A percentile compares a stretch with the other conserved stretches of the same genome.
Conservation (phyloP, 37 sponge, comb jelly and placozoan genomes). For the Geodia barretti region DNA sequence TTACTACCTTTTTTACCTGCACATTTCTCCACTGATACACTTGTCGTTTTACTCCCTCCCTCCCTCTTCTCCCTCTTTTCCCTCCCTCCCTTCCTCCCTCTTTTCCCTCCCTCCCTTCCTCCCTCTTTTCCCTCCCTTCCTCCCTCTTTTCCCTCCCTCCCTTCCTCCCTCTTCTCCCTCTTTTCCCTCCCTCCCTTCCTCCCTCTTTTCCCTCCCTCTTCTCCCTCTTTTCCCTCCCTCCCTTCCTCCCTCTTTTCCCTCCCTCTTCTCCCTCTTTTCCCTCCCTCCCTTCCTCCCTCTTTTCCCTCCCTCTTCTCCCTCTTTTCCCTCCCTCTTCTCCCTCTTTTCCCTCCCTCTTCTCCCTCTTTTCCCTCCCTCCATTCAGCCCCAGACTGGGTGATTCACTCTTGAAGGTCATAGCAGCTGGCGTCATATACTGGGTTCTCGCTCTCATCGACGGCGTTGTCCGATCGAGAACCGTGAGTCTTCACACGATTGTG, state of each 20-base stretch:
- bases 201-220: slow-evolving; percentile 28
- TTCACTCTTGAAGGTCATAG: slow-evolving; percentile 45
- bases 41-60: background rate
- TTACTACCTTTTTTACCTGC: no score
- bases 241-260: no score
- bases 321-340: no score
- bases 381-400: slow-evolving; percentile 69
- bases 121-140: slow-evolving; percentile 47
- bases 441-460: slow-evolving; percentile 60
- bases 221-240: slow-evolving; percentile 10
- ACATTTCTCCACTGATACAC: background rate
- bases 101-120: background rate
- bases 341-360: background rate
- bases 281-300: no score
- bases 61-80: background rate
- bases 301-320: no score
- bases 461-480: slow-evolving; percentile 26
- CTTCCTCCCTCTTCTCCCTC: slow-evolving; percentile 46
- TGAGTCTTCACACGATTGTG: slow-evolving; percentile 7
- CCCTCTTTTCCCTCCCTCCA: background rate
- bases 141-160: slow-evolving; percentile 23
- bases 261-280: no score
- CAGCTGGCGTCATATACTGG: slow-evolving; percentile 58
- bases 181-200: slow-evolving; percentile 42
- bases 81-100: no score